A percentile compares a stretch with the other conserved stretches of the same genome.
Evolutionary conservation across 2,888 invertebrate genomes (phyloP).

Genomic region (Polyommatus iphigenia): DNA sequence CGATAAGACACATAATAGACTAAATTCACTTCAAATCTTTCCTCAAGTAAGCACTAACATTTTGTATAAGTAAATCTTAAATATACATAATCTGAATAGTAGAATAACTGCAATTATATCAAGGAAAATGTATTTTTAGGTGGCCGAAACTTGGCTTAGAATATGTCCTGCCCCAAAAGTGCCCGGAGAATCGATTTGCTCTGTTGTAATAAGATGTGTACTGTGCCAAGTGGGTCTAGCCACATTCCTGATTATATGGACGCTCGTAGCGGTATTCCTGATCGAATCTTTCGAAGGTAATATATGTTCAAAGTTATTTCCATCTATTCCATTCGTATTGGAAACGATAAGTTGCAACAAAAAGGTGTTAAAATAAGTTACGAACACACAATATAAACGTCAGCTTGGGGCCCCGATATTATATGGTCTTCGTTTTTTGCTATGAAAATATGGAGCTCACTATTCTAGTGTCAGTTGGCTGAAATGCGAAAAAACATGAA

Average conservation of each 20-base stretch:
- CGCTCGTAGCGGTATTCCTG: conserved; percentile 81
- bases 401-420: conserved; percentile 2
- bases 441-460: neutral
- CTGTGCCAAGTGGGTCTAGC: conserved; percentile 82
- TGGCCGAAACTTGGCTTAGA: conserved; percentile 67
- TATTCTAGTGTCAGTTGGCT: conserved; percentile 8
- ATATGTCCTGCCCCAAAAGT: conserved; percentile 75
- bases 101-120: conserved; percentile 29
- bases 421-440: neutral
- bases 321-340: neutral
- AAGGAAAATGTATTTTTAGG: conserved; percentile 43
- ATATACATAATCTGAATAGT: neutral
- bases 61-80: neutral
- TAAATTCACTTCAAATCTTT: neutral
- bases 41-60: neutral
- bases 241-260: conserved; percentile 81
- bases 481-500: conserved; percentile 6
- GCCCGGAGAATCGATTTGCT: conserved; percentile 59
- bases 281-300: conserved; percentile 84
- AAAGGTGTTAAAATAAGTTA: neutral
- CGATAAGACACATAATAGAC: neutral
- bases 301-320: neutral
- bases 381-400: neutral
- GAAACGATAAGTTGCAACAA: neutral
- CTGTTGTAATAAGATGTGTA: conserved; percentile 71